A percentile compares a stretch with the other conserved stretches of the same genome.
Evolutionary conservation across 2,888 invertebrate genomes (phyloP).

Genomic region (Athripsodes cinereus): DNA sequence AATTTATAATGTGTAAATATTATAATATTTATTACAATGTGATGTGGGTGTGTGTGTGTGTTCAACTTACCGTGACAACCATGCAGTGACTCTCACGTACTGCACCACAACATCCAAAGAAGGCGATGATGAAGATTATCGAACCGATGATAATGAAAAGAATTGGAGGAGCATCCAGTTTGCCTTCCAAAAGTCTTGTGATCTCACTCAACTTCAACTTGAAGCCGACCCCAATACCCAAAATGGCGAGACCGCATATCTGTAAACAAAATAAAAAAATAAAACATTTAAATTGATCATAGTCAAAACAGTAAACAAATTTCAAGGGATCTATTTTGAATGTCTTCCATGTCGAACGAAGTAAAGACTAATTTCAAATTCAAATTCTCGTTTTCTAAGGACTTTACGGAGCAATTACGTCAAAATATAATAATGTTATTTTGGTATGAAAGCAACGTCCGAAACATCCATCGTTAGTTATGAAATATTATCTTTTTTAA

Average conservation of each 20-base stretch:
- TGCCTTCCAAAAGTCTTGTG: conserved; percentile 41
- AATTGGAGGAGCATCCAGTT: conserved; percentile 54
- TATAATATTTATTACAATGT: too few relatives aligned
- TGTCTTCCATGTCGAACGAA: too few relatives aligned
- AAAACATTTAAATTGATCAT: conserved; percentile 17
- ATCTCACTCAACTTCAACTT: conserved; percentile 53
- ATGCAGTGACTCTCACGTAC: conserved; percentile 84
- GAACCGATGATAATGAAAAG: conserved; percentile 62
- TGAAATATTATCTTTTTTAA: too few relatives aligned
- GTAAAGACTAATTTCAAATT: too few relatives aligned
- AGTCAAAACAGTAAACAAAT: background rate
- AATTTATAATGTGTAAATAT: too few relatives aligned
- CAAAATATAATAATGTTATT: too few relatives aligned
- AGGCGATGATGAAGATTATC: conserved; percentile 72
- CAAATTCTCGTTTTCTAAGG: too few relatives aligned
- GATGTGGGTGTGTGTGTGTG: background rate
- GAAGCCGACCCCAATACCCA: conserved; percentile 60
- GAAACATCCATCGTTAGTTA: too few relatives aligned
- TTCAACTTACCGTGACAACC: conserved; percentile 68
- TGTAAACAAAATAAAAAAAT: conserved; percentile 37
- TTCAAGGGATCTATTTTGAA: too few relatives aligned
- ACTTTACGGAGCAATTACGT: too few relatives aligned
- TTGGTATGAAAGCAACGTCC: too few relatives aligned
- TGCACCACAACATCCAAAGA: conserved; percentile 89
- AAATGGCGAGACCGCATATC: conserved; percentile 64